These are phyloP conservation scores for Furnarius figulus DNA, from an alignment of 2,113 vertebrate genomes.

Conservation along the genomic window DNA sequence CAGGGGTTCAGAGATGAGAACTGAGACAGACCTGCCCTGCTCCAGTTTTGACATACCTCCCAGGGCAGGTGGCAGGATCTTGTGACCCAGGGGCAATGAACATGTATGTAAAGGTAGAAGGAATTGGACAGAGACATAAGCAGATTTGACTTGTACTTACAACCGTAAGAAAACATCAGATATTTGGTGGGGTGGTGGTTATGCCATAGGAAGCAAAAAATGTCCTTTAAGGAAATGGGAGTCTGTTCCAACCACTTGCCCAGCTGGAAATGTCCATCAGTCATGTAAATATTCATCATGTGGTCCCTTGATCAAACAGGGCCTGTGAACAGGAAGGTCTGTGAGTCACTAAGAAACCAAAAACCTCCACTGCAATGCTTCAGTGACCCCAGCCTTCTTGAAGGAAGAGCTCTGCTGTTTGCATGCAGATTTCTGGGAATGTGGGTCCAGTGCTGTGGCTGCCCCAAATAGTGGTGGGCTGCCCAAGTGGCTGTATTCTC, in stretches of 20 bases:
- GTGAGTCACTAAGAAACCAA: neutral
- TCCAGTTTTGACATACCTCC: neutral
- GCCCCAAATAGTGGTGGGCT: accelerated
- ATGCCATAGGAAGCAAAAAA: neutral
- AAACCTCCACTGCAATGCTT: neutral
- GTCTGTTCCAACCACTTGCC: neutral
- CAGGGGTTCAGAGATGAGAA: neutral
- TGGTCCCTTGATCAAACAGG: neutral
- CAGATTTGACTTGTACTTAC: neutral
- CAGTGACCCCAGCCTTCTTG: neutral
- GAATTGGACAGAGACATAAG: neutral
- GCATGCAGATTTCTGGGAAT: neutral
- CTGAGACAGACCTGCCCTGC: neutral
- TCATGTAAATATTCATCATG: neutral
- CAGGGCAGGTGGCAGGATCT: neutral
- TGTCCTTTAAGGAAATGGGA: neutral
- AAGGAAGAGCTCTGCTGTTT: neutral
- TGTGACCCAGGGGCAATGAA: neutral
- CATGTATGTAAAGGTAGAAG: neutral
- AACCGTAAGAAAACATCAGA: neutral
- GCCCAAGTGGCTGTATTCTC: neutral
- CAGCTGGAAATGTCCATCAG: neutral
- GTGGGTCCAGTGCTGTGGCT: neutral
- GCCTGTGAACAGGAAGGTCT: neutral
- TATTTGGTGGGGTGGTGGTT: neutral